Conservation (phyloP, 1,140 invertebrate genomes). For the Solenopsis invicta region DNA sequence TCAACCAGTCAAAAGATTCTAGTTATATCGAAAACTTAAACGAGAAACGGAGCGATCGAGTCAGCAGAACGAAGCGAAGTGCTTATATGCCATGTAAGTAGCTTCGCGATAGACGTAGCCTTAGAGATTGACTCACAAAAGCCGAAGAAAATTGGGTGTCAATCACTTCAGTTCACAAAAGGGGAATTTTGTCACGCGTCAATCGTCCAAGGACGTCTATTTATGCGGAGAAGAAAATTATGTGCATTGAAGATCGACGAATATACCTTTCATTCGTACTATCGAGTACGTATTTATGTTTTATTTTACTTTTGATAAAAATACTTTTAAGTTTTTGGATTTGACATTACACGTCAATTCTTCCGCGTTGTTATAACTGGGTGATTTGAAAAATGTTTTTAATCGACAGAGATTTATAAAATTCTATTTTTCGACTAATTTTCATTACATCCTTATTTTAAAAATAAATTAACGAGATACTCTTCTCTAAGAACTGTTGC, state of each 20-base stretch:
- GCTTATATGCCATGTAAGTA: constrained; percentile 51
- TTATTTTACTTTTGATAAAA: neutral
- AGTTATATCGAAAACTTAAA: constrained; percentile 43
- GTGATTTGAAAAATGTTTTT: neutral
- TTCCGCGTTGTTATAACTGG: neutral
- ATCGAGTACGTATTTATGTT: neutral
- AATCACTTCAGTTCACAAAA: constrained; percentile 55
- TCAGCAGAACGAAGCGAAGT: constrained; percentile 58
- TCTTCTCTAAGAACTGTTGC: neutral
- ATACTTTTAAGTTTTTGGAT: neutral
- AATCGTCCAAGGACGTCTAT: constrained; percentile 52
- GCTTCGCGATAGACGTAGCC: constrained; percentile 48
- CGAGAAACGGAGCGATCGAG: constrained; percentile 41
- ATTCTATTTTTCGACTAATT: neutral
- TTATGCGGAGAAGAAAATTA: constrained; percentile 43
- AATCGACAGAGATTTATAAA: neutral
- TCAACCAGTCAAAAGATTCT: constrained; percentile 5
- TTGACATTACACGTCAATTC: neutral
- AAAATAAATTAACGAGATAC: neutral
- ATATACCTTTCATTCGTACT: neutral
- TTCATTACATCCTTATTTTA: neutral
- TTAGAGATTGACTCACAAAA: constrained; percentile 63
- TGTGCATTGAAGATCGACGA: constrained; percentile 22
- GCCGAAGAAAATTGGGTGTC: constrained; percentile 61
- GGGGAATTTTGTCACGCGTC: constrained; percentile 54